Evolutionary conservation across 2,888 invertebrate species (phyloP).

Genomic region (Chalcosyrphus nemorum): DNA sequence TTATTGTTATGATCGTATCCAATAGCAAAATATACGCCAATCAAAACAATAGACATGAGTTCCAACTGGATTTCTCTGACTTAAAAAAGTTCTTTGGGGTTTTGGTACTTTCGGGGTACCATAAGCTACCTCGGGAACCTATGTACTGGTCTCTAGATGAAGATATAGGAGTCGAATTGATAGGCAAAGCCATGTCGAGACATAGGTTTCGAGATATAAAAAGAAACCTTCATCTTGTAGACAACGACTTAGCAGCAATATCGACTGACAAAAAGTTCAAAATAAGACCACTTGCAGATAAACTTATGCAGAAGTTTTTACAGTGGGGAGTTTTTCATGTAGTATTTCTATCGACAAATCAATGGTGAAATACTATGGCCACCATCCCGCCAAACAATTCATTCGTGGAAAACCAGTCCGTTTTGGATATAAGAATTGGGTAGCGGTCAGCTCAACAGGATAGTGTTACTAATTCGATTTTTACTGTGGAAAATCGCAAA

Average conservation of each 20-base stretch:
- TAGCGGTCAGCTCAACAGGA: no score
- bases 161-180: neutral
- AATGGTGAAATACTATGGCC: neutral
- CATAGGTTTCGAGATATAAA: neutral
- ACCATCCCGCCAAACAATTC: conserved; percentile 1
- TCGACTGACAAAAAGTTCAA: conserved; percentile 8
- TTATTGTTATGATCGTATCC: neutral
- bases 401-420: neutral
- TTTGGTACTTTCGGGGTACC: neutral
- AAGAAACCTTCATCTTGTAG: conserved; percentile 13
- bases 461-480: no score
- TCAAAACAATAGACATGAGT: neutral
- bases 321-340: conserved; percentile 9
- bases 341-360: conserved; percentile 6
- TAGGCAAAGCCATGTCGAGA: neutral
- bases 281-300: neutral
- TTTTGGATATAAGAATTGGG: neutral
- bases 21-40: neutral
- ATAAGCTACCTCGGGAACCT: conserved; percentile 1
- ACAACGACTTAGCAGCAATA: neutral
- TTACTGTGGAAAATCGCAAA: no score
- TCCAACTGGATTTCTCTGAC: neutral
- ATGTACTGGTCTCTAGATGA: conserved; percentile 13
- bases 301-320: conserved; percentile 1
- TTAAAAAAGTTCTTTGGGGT: neutral